Evolutionary conservation across 92 coral and sea anemone species (phyloP), one percentile per base, ranked within the genome.

Genomic region (Epizoanthus stellaris): DNA sequence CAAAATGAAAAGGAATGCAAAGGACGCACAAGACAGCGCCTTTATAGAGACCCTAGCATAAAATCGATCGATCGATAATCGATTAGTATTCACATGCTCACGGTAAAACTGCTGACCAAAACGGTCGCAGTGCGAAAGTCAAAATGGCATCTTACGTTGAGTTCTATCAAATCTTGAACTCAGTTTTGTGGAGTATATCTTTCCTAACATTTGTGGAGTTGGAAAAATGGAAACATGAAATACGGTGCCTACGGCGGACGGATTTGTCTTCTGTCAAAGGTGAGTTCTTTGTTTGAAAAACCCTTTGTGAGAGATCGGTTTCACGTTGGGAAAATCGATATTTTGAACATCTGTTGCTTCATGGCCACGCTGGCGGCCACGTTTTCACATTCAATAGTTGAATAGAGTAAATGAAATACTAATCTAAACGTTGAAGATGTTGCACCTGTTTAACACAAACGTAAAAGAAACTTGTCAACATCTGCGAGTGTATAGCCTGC

Each of bases 51-150:
- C 4, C 30, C 56, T 30, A 39, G 75, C 25, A 58, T 17, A 15
- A 30, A 70, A 40, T 54, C 58, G 58, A 71, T 30, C 4, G 43
- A 40, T 71, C 76, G 76, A 71, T 71, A 71, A 40, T 8, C n/a
- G 76, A 71, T 45, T 30, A 17, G 10, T 45, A 43, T 42, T 45
- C 76, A 71, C 20, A 36, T 3, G 1, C 57, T 71, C 58, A 71
- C 19, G 59, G 58, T 54, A n/a, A 23, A 54, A 45, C 76, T 71
- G 59, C 76, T 71, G 76, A 71, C 76, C 76, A 71, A 45, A 71
- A 71, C 59, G 76, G 76, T 71, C 15, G 59, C 76, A 16, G 76
- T 40, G 59, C 4, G 6, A 45, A 71, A 17, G 0, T n/a, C 59
- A 71, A 23, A 70, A 15, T 70, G 54, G 57, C 75, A 34, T 70